phyloP scores from a whole-genome alignment of 2,888 invertebrate genomes.

The Clostera curtula region DNA sequence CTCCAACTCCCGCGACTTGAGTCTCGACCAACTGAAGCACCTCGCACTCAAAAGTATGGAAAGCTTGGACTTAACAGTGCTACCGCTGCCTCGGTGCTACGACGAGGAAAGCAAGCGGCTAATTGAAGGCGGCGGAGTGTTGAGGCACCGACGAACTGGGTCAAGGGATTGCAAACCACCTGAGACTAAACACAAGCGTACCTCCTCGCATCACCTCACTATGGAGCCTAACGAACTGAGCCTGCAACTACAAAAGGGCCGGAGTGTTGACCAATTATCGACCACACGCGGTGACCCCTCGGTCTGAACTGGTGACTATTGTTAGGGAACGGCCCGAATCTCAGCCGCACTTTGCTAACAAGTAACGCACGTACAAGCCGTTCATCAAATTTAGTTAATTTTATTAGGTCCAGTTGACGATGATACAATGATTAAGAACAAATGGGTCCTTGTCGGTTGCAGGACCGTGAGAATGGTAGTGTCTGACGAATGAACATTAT shows the following conservation, averaged over 20 bases:
- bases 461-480: too few species aligned
- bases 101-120: slow-evolving; percentile 68
- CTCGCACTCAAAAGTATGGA: slow-evolving; percentile 66
- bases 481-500: too few species aligned
- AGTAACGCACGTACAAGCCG: too few species aligned
- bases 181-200: slow-evolving; percentile 56
- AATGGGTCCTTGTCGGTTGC: too few species aligned
- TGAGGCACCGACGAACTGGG: slow-evolving; percentile 77
- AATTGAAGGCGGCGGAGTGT: slow-evolving; percentile 52
- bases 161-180: slow-evolving; percentile 69
- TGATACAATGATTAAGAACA: too few species aligned
- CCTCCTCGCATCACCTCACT: slow-evolving; percentile 65
- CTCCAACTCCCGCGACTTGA: slow-evolving; percentile 65
- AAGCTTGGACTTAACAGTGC: slow-evolving; percentile 54
- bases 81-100: slow-evolving; percentile 47
- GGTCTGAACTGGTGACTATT: slow-evolving; percentile 24
- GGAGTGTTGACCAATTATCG: slow-evolving; percentile 59
- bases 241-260: slow-evolving; percentile 54
- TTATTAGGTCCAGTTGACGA: too few species aligned
- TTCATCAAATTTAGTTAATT: too few species aligned
- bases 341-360: slow-evolving; percentile 14
- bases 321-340: slow-evolving; percentile 20
- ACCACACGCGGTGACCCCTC: slow-evolving; percentile 40
- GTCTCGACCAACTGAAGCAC: slow-evolving; percentile 61
- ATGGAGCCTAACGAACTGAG: slow-evolving; percentile 54